Base-by-base conservation (phyloP, 2,113 vertebrate genomes). In the Plecturocebus donacophilus region DNA sequence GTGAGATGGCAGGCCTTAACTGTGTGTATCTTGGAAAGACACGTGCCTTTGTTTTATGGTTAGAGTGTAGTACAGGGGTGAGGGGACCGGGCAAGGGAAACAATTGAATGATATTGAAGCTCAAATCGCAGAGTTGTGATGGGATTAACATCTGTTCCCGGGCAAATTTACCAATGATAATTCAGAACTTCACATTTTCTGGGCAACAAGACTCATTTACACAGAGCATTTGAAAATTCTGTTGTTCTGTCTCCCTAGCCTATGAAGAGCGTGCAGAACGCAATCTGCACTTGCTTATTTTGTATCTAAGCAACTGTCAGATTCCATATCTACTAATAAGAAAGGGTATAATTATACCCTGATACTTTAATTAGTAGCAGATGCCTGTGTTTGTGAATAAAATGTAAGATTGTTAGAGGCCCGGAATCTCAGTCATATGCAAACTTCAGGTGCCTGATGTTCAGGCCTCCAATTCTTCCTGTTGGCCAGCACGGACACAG, bases 291-390 rank as follows among this genome's bases (percentile, higher is more conserved):
- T 98, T 98, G 98, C 98, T 99, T 99, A 98, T 98, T 98, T 98
- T 98, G 99, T 99, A 98, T 98, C 99, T 99, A 99, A 99, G 99
- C 99, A 99, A 99, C 99, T 98, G 99, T 99, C 99, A 99, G 98
- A 98, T 98, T 98, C 98, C 88, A 92, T 98, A 98, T 98, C 98
- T 98, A 94, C 98, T 98, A 99, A 98, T 99, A 99, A 99, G 99
- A 99, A 99, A 99, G 98, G 98, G 97, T 98, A 97, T 98, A 99
- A 99, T 99, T 99, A 99, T 98, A 98, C 96, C 97, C 97, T 98
- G 98, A 98, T 99, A 98, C 98, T 98, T 99, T 99, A 99, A 99
- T 99, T 99, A 99, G 98, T 96, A 98, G 98, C 99, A 99, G 98
- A 99, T 99, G 99, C 98, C 98, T 98, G 81, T 98, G 98, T 99